Base-by-base conservation (phyloP, 2,113 vertebrate genomes). In the Aphyosemion australe region DNA sequence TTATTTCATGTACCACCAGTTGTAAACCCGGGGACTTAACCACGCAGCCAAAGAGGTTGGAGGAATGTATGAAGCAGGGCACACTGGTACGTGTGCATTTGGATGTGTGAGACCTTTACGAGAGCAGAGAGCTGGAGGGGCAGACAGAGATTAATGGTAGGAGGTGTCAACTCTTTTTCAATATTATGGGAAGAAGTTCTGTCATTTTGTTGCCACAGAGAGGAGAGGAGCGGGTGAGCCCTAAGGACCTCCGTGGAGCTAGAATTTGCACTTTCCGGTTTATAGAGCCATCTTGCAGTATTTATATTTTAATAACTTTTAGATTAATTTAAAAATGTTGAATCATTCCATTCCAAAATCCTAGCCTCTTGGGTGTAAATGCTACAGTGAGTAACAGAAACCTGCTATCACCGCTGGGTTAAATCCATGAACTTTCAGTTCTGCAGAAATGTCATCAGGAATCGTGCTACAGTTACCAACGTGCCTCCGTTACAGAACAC, bases 131-230 rank as follows among this genome's bases (percentile, higher is more conserved):
- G 69, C 83, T 70, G 62, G 55, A 65, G 59, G 70, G 52, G 43
- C 61, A 53, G 84, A 80, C 79, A 78, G 72, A 82, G 84, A 87
- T 85, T 87, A 84, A 89, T 89, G 82, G 87, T 52, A 48, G 76
- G 69, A 74, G 55, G 72, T 74, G 78, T 76, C 84, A 83, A 74
- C 68, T 82, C 66, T 78, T 59, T 75, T 83, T 79, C 50, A 87
- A 65, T 79, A 78, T 76, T 54, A 81, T 70, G 21, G 64, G 62
- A 39, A 77, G 54, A 76, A 77, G 66, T 68, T 34, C 15, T 62
- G 71, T 68, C 69, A 61, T 51, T 57, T 72, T 65, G 15, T 63
- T 49, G 43, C 69, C 55, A 41, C 42, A 16, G 13, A 54, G 45
- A 37, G 54, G 11, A 4, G n/a, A 16, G 19, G 61, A 19, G 15